Conservation (phyloP, 2,797 vertebrate genomes). For the Typhlichthys eigenmanni region DNA sequence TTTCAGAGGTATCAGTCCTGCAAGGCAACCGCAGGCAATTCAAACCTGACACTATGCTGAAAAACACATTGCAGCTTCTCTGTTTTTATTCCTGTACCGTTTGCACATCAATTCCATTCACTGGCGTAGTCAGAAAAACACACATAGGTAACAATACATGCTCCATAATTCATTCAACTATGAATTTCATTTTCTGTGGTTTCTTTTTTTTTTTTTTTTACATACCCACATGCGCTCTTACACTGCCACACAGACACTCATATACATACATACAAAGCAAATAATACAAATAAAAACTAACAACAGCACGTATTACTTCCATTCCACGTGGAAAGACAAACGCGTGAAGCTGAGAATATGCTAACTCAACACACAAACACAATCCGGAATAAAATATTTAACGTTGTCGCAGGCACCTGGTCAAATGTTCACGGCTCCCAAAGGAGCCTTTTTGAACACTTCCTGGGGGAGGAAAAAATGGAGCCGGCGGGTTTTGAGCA, state of each 20-base stretch:
- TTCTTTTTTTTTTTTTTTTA: conserved; percentile 20
- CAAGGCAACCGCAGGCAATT: conserved; percentile 81
- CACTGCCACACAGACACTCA: conserved; percentile 47
- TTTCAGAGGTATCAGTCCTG: conserved; percentile 82
- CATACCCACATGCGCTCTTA: conserved; percentile 48
- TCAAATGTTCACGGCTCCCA: conserved; percentile 72
- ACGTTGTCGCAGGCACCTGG: conserved; percentile 73
- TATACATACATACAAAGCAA: conserved; percentile 34
- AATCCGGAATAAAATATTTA: conserved; percentile 70
- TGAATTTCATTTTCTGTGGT: conserved; percentile 73
- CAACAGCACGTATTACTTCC: conserved; percentile 50
- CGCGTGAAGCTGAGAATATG: conserved; percentile 60
- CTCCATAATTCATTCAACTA: conserved; percentile 74
- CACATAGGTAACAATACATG: conserved; percentile 66
- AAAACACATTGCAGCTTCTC: conserved; percentile 63
- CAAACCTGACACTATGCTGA: conserved; percentile 67
- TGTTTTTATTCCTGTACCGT: conserved; percentile 69
- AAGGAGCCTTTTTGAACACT: conserved; percentile 60
- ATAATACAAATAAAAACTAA: conserved; percentile 52
- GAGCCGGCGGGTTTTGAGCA: conserved; percentile 54
- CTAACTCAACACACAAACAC: conserved; percentile 68
- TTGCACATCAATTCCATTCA: conserved; percentile 63
- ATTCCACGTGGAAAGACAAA: conserved; percentile 60
- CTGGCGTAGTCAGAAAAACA: conserved; percentile 61
- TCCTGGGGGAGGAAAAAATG: conserved; percentile 52